Conservation (phyloP, 2,113 vertebrate genomes). For the Hydropotes inermis region DNA sequence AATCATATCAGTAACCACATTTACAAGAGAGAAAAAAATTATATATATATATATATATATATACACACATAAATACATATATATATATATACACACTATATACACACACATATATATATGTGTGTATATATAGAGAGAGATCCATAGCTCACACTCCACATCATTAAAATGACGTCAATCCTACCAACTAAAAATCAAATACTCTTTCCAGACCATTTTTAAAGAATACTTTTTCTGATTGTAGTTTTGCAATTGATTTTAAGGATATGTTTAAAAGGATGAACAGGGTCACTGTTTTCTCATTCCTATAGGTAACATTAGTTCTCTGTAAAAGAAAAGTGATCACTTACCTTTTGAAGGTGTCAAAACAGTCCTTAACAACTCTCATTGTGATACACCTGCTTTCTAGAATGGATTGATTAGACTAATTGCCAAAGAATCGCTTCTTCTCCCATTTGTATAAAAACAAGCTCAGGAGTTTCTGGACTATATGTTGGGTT, state of each 20-base stretch:
- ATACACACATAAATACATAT: background rate
- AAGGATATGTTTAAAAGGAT: constrained; percentile 68
- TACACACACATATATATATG: too few relatives aligned
- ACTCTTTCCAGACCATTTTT: background rate
- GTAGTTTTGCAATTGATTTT: constrained; percentile 48
- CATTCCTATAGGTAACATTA: constrained; percentile 79
- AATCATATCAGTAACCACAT: background rate
- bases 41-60: background rate
- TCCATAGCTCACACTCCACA: background rate
- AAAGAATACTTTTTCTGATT: background rate
- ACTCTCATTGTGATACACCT: constrained; percentile 83
- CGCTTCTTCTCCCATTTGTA: constrained; percentile 83
- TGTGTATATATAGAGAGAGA: background rate
- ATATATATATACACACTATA: background rate
- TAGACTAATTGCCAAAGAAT: constrained; percentile 79
- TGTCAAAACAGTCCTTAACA: constrained; percentile 86
- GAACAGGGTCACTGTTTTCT: constrained; percentile 74
- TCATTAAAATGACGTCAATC: background rate
- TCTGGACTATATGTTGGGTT: constrained; percentile 79
- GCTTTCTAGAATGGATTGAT: constrained; percentile 83
- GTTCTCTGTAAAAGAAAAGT: constrained; percentile 79
- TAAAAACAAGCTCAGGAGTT: constrained; percentile 78
- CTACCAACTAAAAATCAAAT: background rate
- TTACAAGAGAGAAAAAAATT: background rate
- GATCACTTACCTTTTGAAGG: constrained; percentile 79